A percentile compares a stretch with the other conserved stretches of the same genome.
Conservation (phyloP, 2,888 invertebrate species). For the Bembecia ichneumoniformis region DNA sequence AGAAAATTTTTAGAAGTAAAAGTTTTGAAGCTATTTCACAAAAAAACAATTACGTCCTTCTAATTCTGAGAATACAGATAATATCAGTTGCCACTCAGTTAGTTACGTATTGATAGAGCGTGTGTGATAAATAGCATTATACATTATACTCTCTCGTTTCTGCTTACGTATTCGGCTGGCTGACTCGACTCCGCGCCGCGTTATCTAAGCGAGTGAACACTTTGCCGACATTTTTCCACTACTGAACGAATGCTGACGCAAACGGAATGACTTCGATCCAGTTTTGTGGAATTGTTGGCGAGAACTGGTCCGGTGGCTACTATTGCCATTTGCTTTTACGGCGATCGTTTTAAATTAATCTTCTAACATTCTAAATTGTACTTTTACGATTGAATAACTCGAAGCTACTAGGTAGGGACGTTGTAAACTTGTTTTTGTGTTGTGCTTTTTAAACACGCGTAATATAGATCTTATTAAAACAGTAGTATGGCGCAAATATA, state of each 20-base stretch:
- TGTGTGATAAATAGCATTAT: slow-evolving; percentile 14
- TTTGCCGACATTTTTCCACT: slow-evolving; percentile 12
- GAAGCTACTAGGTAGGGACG: too few relatives aligned
- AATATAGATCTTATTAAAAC: too few relatives aligned
- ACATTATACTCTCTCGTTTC: slow-evolving; percentile 13
- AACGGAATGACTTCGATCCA: slow-evolving; percentile 22
- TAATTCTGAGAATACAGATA: too few relatives aligned
- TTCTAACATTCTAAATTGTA: not conserved
- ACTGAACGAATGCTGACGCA: slow-evolving; percentile 21
- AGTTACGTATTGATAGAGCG: too few relatives aligned
- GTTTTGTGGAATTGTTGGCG: slow-evolving; percentile 26
- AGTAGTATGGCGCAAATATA: too few relatives aligned
- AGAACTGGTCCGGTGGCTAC: slow-evolving; percentile 13
- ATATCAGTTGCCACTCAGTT: too few relatives aligned
- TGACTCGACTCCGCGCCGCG: slow-evolving; percentile 9
- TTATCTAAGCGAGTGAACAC: slow-evolving; percentile 12
- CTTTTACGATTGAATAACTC: too few relatives aligned
- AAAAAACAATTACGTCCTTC: too few relatives aligned
- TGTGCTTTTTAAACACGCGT: too few relatives aligned
- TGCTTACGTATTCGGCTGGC: slow-evolving; percentile 21
- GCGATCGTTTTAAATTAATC: not conserved
- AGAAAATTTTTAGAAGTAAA: too few relatives aligned
- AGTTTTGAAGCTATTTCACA: too few relatives aligned
- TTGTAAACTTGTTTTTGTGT: too few relatives aligned
- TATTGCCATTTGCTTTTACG: slow-evolving; percentile 13